Base-by-base conservation (phyloP, 2,888 invertebrate species). In the Dryobotodes eremita region DNA sequence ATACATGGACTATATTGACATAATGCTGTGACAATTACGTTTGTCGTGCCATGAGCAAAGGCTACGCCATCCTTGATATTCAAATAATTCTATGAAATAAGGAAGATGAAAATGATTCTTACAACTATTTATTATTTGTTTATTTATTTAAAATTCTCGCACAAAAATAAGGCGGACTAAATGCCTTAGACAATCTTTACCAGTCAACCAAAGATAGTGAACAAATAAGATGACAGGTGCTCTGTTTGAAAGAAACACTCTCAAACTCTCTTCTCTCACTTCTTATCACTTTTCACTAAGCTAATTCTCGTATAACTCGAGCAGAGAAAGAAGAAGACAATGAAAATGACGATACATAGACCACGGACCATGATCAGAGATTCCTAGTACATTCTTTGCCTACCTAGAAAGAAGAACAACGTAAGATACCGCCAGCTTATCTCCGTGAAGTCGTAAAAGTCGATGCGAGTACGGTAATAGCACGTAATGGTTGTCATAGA, bases 391-490 rank as follows among this genome's bases (percentile, higher is more conserved):
- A 50, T 3, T 48, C 13, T 71, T 48, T 57, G 15, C n/a, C 46
- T 66, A 66, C 68, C 48, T 70, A 59, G 26, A 57, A 42, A 68
- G 69, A 64, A 17, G 23, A 31, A 42, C 46, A 50, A 42, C 57
- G 61, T 26, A 71, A 75, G 77, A 77, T 84, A 59, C 55, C 61
- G 31, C 20, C 23, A 15, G 77, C 82, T 85, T 82, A 85, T 84
- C 84, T 77, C 46, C 2, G 7, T 5, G 53, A 78, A 64, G 62
- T 77, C 85, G 36, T 84, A 82, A 84, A 84, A 85, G 55, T 75
- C 70, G 57, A 82, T 72, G 68, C n/a, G 69, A 75, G 71, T 62
- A 31, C 68, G 82, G 85, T 82, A 85, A 85, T 75, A 82, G 66
- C 55, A 36, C 68, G 53, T 75, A 74, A 84, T 72, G 78, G 57